Evolutionary conservation across 1,140 invertebrate genomes (phyloP), one percentile per base, ranked within the genome.

Genomic region (Zeugodacus cucurbitae): DNA sequence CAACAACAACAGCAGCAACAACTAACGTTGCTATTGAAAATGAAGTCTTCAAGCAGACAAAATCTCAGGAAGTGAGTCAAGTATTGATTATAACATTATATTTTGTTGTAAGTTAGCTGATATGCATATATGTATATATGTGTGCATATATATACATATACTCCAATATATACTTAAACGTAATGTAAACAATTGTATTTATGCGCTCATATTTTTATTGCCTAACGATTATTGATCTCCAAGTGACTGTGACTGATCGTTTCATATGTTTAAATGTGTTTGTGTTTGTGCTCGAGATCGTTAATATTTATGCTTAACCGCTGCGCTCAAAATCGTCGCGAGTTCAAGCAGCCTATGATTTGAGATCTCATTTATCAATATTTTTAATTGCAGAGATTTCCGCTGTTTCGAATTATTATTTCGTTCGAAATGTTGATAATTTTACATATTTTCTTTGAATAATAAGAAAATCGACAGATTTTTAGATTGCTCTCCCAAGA

Each of bases 181-280:
- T n/a, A 62, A 26, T n/a, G 10, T n/a, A 62, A 74, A 74, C 17
- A 74, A 74, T 74, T 5, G 67, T 37, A 74, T 74, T 74, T 74
- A 74, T 74, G 34, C 67, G 67, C 11, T 74, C 17, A 10, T 74
- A 74, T 74, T 41, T 74, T 74, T 74, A 74, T 74, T 37, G 5
- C 67, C 22, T 41, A 41, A 74, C 67, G 67, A 74, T 74, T 74
- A 74, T 74, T 74, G 67, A 22, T 74, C 64, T 34, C 29, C 62
- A 34, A 67, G 29, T 29, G 10, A 32, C 11, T 67, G 26, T 29
- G 26, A 41, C 67, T 4, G 34, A 37, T 22, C 26, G 26, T 26
- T 11, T 0, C 5, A 62, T 26, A 0, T 62, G n/a, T 62, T 0
- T 17, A 54, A 17, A 0, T 3, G 11, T 54, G 11, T 20, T 2